A percentile compares a stretch with the other conserved stretches of the same genome.
phyloP scores from a whole-genome alignment of 2,888 invertebrate genomes.

The Exephanes ischioxanthus region DNA sequence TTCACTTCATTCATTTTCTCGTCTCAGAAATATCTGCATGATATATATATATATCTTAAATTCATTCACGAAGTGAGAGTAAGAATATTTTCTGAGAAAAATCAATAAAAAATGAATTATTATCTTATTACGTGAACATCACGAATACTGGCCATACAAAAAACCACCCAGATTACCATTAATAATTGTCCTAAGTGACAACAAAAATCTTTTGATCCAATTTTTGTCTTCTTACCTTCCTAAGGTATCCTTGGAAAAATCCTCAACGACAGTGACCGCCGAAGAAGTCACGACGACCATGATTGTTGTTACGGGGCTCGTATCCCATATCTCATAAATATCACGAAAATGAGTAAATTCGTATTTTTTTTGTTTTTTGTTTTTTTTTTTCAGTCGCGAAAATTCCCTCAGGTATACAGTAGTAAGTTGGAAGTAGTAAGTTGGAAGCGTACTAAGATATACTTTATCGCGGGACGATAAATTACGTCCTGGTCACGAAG shows the following conservation, averaged over 20 bases:
- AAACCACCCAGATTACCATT: no score
- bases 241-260: constrained; percentile 82
- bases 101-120: background rate
- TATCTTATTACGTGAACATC: no score
- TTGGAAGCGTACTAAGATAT: background rate
- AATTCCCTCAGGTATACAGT: constrained; percentile 13
- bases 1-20: background rate
- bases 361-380: background rate
- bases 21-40: background rate
- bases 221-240: constrained; percentile 78
- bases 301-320: constrained; percentile 69
- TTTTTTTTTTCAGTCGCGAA: constrained; percentile 1
- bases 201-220: background rate
- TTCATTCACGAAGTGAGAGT: background rate
- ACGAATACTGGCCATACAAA: no score
- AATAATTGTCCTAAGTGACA: no score
- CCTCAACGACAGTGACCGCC: constrained; percentile 80
- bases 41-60: no score
- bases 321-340: constrained; percentile 76
- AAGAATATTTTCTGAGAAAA: background rate
- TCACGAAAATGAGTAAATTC: constrained; percentile 20
- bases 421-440: background rate
- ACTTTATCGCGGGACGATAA: constrained; percentile 28
- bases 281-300: constrained; percentile 82
- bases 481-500: constrained; percentile 59